Conservation (phyloP, 2,113 vertebrate genomes). For the Podocnemis expansa region DNA sequence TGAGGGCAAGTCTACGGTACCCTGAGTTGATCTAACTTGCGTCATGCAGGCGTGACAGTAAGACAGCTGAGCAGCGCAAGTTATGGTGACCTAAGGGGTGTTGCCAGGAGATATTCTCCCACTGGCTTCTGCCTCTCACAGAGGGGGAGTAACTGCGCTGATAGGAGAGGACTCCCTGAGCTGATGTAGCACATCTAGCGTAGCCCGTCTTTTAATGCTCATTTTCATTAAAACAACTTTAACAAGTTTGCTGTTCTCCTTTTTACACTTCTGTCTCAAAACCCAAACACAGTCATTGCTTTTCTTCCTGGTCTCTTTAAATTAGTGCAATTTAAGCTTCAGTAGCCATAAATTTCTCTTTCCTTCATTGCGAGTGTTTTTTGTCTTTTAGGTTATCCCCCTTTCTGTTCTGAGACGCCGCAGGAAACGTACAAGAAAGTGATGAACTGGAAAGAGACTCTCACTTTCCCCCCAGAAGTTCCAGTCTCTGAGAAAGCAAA, state of each 20-base stretch:
- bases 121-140: too few relatives aligned
- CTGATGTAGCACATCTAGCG: background rate
- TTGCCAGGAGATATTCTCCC: too few relatives aligned
- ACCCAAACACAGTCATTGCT: background rate
- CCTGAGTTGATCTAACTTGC: too few relatives aligned
- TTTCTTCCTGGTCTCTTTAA: background rate
- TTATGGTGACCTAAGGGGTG: too few relatives aligned
- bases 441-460: conserved; percentile 98
- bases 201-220: too few relatives aligned
- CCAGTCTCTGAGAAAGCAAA: conserved; percentile 98
- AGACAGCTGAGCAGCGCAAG: too few relatives aligned
- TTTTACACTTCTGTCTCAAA: background rate
- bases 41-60: too few relatives aligned
- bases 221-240: background rate
- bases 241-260: background rate
- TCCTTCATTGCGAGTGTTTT: background rate
- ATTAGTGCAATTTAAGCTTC: background rate
- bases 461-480: conserved; percentile 96
- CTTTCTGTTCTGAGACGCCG: conserved; percentile 98
- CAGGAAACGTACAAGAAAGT: conserved; percentile 99
- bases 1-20: background rate
- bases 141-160: too few relatives aligned
- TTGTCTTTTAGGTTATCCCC: conserved; percentile 89
- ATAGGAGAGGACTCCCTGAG: background rate
- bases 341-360: background rate